Base-by-base conservation (phyloP, 2,888 invertebrate genomes). In the Yponomeuta sedellus region DNA sequence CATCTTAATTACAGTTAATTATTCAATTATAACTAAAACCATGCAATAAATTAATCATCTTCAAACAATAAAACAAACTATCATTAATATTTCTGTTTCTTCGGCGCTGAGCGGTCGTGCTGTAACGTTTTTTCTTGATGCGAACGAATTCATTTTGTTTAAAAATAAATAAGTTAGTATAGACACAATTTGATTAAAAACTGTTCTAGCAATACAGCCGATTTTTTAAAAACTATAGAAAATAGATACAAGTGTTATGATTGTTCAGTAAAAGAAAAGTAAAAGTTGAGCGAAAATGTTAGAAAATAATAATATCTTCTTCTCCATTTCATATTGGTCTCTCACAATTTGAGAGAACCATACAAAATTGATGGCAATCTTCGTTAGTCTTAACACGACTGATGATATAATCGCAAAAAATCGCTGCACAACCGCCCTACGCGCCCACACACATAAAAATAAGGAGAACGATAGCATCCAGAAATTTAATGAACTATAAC, bases 1-100 rank as follows among this genome's bases (percentile, higher is more conserved):
- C 44, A 61, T 12, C 70, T 73, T 76, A 77, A 75, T 76, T 80
- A 82, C 79, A n/a, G 12, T 19, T 63, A 63, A 63, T 63, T 63
- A 63, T 10, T 64, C 10, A 58, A 20, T 58, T 20, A 19, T 58
- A 56, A 52, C n/a, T 64, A 56, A n/a, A 59, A 82, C 78, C 85
- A 83, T 83, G 83, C 82, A 85, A 84, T 82, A 85, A 84, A 82
- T 82, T 82, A 86, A 84, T 81, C 77, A 83, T 78, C 74, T 76
- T 68, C 67, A 69, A 78, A 79, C 81, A 80, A 74, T 72, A 81
- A 82, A 80, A 76, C 70, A 77, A 74, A 63, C 19, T 40, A 20
- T 19, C n/a, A 44, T 64, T 11, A 20, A 22, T 20, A 12, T 52
- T 52, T 5, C 0, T 8, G 34, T 52, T 52, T 52, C 16, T 52